A percentile compares a stretch with the other conserved stretches of the same genome.
Conservation (phyloP, 2,113 vertebrate species). For the Pteropus alecto region DNA sequence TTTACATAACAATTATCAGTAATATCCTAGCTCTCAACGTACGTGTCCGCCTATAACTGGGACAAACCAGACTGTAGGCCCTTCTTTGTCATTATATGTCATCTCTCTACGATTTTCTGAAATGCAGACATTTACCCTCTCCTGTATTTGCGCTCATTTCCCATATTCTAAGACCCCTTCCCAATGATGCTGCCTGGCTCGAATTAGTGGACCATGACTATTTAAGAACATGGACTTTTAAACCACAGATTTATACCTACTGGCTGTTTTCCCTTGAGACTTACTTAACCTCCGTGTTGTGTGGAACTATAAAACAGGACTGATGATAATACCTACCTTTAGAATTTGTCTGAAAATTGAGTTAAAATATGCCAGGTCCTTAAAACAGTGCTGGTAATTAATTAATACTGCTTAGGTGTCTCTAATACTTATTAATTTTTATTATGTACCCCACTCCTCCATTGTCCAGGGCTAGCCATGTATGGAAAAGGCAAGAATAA, state of each 20-base stretch:
- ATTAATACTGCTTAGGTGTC: background rate
- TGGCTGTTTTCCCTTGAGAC: background rate
- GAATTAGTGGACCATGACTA: background rate
- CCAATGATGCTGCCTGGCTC: background rate
- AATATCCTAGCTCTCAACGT: background rate
- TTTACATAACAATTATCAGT: background rate
- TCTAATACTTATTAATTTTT: conserved; percentile 9
- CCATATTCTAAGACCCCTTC: background rate
- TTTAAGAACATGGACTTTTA: background rate
- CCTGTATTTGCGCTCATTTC: background rate
- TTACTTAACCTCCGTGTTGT: background rate
- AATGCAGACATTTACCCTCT: background rate
- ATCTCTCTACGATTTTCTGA: background rate
- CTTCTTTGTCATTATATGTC: background rate
- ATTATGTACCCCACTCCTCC: background rate
- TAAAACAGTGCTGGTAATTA: background rate
- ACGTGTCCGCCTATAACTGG: too few relatives aligned
- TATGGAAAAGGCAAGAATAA: background rate
- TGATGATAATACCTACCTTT: background rate
- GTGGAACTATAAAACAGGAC: background rate
- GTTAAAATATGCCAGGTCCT: background rate
- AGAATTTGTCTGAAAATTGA: background rate
- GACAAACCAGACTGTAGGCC: background rate
- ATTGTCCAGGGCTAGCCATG: background rate
- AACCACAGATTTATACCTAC: background rate